Conservation (phyloP, 1,140 invertebrate species). For the Brachionus manjavacas region DNA sequence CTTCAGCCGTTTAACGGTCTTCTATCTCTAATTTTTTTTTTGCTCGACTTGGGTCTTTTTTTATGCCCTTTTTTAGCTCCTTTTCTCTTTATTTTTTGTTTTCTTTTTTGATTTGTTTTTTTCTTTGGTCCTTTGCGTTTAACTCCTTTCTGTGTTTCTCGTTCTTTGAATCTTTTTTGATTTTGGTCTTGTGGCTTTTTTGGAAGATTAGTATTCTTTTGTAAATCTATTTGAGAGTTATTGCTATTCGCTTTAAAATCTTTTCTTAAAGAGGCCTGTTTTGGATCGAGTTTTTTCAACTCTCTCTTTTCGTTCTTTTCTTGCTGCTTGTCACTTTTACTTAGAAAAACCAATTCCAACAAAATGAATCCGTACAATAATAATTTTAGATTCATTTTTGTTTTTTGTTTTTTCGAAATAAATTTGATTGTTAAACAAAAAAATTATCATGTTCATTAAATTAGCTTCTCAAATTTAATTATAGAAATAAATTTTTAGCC, state of each 20-base stretch:
- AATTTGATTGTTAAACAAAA: not conserved
- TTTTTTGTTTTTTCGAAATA: not conserved
- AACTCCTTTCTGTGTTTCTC: not conserved
- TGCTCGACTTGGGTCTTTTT: not conserved
- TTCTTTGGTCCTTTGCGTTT: not conserved
- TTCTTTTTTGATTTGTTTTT: not conserved
- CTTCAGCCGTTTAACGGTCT: not conserved
- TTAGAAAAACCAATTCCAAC: not conserved
- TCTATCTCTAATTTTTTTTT: not conserved
- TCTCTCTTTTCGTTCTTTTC: not conserved
- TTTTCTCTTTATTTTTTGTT: not conserved
- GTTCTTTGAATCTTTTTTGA: not conserved
- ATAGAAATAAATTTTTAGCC: not conserved
- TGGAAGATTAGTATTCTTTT: not conserved
- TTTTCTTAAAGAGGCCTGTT: not conserved
- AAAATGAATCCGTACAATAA: not conserved
- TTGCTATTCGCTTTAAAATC: not conserved
- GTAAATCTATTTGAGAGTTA: not conserved
- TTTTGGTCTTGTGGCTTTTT: not conserved
- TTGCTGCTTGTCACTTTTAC: not conserved
- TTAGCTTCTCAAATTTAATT: not conserved
- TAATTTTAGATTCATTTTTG: not conserved
- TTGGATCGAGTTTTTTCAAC: not conserved
- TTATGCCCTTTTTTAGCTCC: not conserved
- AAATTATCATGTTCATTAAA: not conserved